phyloP scores from a whole-genome alignment of 1,140 invertebrate genomes.

The Leptopilina boulardi region DNA sequence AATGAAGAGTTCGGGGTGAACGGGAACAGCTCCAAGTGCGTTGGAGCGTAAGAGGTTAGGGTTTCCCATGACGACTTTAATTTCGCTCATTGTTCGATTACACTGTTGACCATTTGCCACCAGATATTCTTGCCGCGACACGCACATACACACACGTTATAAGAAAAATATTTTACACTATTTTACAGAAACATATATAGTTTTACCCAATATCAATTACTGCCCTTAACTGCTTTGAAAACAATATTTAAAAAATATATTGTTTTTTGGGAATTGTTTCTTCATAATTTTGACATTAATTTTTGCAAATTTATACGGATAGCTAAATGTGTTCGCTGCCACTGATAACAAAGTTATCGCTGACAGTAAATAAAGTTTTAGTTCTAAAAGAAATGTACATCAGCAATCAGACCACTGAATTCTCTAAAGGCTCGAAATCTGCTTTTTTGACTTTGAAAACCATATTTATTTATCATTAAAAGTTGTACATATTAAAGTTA shows the following conservation, averaged over 20 bases:
- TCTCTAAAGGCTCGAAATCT: too few relatives aligned
- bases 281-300: background rate
- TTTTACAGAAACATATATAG: background rate
- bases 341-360: too few relatives aligned
- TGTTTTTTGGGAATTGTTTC: background rate
- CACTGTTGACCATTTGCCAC: slow-evolving; percentile 61
- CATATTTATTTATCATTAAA: too few relatives aligned
- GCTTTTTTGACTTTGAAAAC: too few relatives aligned
- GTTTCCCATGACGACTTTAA: slow-evolving; percentile 74
- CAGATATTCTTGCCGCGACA: slow-evolving; percentile 55
- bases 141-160: background rate
- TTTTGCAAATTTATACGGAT: too few relatives aligned
- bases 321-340: too few relatives aligned
- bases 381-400: too few relatives aligned
- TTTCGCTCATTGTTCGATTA: slow-evolving; percentile 67
- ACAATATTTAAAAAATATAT: too few relatives aligned
- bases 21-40: slow-evolving; percentile 61
- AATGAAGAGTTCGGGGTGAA: slow-evolving; percentile 62
- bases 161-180: background rate
- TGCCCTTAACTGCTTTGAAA: too few relatives aligned
- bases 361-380: too few relatives aligned
- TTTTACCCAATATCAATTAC: background rate
- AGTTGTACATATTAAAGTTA: too few relatives aligned
- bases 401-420: too few relatives aligned
- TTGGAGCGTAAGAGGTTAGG: slow-evolving; percentile 70